Evolutionary conservation across 2,888 invertebrate genomes (phyloP), one percentile per base, ranked within the genome.

Genomic region (Sepioteuthis lessoniana): DNA sequence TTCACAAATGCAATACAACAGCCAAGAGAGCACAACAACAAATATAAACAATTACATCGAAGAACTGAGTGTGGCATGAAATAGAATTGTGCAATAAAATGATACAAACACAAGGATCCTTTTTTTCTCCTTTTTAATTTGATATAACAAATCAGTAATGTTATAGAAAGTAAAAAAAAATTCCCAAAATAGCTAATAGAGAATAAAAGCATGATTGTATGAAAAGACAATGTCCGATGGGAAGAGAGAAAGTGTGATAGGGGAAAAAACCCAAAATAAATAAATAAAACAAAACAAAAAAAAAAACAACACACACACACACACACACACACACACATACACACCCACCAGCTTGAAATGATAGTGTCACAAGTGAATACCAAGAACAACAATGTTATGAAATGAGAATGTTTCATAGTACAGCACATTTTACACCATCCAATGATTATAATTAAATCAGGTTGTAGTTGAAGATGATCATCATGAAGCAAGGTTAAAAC

Each of bases 1-100:
- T n/a, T 76, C n/a, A 76, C 76, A 35, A 76, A 76, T 76, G 76
- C 76, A 76, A 76, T 35, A 76, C 76, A 76, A 76, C 76, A 76
- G 35, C 76, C n/a, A 35, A 76, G 76, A 76, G 76, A 76, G 35
- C n/a, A 35, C 16, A 35, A 76, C n/a, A 19, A 76, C n/a, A 76
- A 13, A n/a, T 35, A 60, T 60, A 25, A 76, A 76, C 16, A 35
- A 76, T 76, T 76, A 76, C 76, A 76, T 76, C 4, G 4, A 35
- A 76, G 13, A 76, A 76, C n/a, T 35, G 76, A 76, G 19, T 76
- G 35, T 76, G n/a, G n/a, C 76, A 76, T 76, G 76, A 76, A 76
- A 76, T n/a, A 76, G 35, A n/a, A 76, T 76, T 76, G n/a, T 76
- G 76, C 76, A 76, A n/a, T n/a, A 76, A 76, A 76, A 76, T 35